Evolutionary conservation across 1,140 invertebrate genomes (phyloP), one percentile per base, ranked within the genome.

Genomic region (Lepidurus couesii): DNA sequence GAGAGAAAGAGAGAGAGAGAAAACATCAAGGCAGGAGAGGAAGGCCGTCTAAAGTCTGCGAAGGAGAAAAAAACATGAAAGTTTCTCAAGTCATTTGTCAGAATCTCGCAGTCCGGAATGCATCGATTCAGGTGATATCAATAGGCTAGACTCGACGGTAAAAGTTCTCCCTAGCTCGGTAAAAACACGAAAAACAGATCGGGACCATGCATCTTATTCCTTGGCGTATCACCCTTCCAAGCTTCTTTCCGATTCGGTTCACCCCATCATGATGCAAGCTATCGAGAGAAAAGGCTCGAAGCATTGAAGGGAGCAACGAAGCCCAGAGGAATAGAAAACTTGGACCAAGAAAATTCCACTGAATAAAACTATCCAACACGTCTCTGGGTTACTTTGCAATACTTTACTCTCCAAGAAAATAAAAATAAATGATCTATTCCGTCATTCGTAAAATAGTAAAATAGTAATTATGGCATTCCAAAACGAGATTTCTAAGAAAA

Each of bases 41-140:
- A 16, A 21, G 53, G 16, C 21, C 53, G 16, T 21, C 53, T 65
- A n/a, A n/a, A 65, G n/a, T 65, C 21, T 65, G 5, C 53, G 0
- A 21, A 65, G 53, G 53, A 65, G 21, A 16, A 9, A 21, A 65
- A 65, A 16, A 65, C 53, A 65, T 1, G 16, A 0, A 21, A 65
- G 21, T 65, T 65, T 65, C 53, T 65, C 21, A 7, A 21, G 53
- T 4, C 53, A 16, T 65, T 65, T 11, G 53, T 65, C 53, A 65
- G 53, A 1, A 65, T 65, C 21, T 21, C 21, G 21, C 3, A 65
- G 53, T n/a, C 53, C 53, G 53, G 13, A 65, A 65, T 21, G 13
- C n/a, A 65, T 65, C n/a, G 53, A 65, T 65, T 65, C 21, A 16
- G 53, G 53, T 65, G 53, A 65, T 65, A 65, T 65, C 53, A 21